Conservation (phyloP, 1,140 invertebrate genomes). For the Ostrea denselamellosa region DNA sequence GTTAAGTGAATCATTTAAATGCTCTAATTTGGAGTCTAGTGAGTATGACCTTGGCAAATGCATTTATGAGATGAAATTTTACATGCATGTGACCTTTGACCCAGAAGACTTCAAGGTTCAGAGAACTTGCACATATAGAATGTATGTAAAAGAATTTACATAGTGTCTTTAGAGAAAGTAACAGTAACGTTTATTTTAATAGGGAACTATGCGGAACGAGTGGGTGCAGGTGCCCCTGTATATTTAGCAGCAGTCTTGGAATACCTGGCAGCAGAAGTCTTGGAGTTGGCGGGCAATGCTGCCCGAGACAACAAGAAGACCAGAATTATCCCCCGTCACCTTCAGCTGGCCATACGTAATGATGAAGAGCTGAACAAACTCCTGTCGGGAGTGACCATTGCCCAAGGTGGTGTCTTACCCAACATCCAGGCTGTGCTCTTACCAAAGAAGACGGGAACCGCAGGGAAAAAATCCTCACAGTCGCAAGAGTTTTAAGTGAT, state of each 20-base stretch:
- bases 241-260: conserved; percentile 76
- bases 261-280: conserved; percentile 78
- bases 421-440: conserved; percentile 74
- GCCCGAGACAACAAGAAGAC: conserved; percentile 83
- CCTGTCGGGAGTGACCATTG: conserved; percentile 71
- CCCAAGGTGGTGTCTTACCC: conserved; percentile 75
- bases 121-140: not conserved
- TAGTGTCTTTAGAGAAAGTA: not conserved
- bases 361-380: conserved; percentile 76
- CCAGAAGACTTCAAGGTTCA: not conserved
- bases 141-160: not conserved
- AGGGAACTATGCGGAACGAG: conserved; percentile 70
- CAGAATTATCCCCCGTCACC: conserved; percentile 71
- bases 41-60: no score
- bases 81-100: not conserved
- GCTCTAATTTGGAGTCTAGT: no score
- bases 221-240: conserved; percentile 71
- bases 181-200: not conserved
- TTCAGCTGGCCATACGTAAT: conserved; percentile 74
- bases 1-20: no score
- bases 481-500: conserved; percentile 45
- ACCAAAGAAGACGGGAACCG: conserved; percentile 68
- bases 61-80: not conserved
- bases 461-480: conserved; percentile 46
- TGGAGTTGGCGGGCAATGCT: conserved; percentile 86